Conservation (phyloP, 2,797 vertebrate genomes). For the Malurus splendens region DNA sequence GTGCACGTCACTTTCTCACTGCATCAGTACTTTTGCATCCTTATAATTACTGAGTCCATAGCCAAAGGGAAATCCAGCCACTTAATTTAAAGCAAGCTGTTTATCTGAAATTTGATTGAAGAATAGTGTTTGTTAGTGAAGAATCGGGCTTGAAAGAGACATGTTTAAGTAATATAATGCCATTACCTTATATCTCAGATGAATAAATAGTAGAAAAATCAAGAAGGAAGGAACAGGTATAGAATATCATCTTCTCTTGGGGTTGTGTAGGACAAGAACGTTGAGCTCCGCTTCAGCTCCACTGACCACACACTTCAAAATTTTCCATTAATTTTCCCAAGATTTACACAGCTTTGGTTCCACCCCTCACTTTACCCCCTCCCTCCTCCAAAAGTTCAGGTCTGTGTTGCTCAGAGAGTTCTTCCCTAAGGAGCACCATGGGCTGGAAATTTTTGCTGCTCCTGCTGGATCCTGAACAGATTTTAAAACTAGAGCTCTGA, state of each 20-base stretch:
- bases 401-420: neutral
- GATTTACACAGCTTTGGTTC: neutral
- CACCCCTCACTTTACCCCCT: neutral
- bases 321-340: neutral
- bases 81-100: neutral
- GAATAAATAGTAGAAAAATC: neutral
- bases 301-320: neutral
- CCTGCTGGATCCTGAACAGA: neutral
- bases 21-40: neutral
- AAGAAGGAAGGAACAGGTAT: neutral
- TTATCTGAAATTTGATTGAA: neutral
- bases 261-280: neutral
- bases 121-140: neutral
- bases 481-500: neutral
- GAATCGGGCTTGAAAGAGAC: accelerated
- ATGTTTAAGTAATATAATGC: neutral
- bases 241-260: neutral
- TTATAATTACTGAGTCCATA: neutral
- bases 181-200: neutral
- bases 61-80: neutral
- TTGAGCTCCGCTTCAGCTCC: neutral
- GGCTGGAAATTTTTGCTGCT: neutral
- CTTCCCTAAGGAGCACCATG: neutral
- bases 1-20: neutral
- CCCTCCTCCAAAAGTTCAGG: neutral